Conservation (phyloP, 2,797 vertebrate genomes). For the Fringilla coelebs region DNA sequence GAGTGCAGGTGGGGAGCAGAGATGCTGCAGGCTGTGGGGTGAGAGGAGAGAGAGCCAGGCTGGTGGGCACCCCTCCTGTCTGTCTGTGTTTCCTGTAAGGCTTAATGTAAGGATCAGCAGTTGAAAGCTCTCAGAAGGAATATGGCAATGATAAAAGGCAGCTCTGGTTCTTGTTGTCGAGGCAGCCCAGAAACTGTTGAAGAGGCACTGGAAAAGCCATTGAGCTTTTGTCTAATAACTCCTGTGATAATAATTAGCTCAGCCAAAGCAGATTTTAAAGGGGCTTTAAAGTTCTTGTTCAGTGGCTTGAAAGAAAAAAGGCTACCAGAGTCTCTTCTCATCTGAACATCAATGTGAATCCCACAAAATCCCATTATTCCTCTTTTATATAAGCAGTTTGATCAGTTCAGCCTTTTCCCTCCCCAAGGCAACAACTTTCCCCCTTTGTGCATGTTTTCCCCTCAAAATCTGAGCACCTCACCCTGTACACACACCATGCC, state of each 20-base stretch:
- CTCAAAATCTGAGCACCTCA: background rate
- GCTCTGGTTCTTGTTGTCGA: background rate
- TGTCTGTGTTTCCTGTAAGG: background rate
- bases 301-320: constrained; percentile 74
- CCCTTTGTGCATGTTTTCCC: background rate
- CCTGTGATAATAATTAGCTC: constrained; percentile 79
- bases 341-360: constrained; percentile 89
- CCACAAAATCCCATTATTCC: constrained; percentile 93
- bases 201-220: constrained; percentile 49
- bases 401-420: constrained; percentile 71
- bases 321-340: constrained; percentile 76
- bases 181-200: background rate
- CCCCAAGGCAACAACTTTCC: constrained; percentile 76
- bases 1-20: background rate
- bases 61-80: background rate
- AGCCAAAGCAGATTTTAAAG: constrained; percentile 77
- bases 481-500: background rate
- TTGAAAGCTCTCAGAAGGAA: background rate
- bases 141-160: background rate
- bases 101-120: background rate
- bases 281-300: constrained; percentile 78
- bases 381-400: constrained; percentile 77
- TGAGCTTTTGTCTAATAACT: constrained; percentile 67
- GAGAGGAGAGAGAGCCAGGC: background rate
- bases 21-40: background rate